A percentile compares a stretch with the other conserved stretches of the same genome.
Conservation (phyloP, 92 coral and sea anemone genomes). For the Actinostola sp. region DNA sequence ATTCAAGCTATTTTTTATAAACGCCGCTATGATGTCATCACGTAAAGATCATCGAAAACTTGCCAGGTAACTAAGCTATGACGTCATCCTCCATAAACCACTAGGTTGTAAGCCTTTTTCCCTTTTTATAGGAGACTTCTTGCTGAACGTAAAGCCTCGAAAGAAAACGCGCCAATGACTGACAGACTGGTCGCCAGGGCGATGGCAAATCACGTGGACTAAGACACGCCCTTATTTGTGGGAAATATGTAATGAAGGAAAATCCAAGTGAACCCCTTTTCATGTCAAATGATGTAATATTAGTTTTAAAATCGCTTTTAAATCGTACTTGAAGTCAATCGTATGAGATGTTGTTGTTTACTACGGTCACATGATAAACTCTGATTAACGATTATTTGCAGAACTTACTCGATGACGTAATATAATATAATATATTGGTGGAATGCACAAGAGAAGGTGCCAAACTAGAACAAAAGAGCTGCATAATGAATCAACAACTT, state of each 20-base stretch:
- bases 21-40: constrained; percentile 72
- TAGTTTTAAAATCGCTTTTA: too few species aligned
- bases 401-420: too few species aligned
- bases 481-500: too few species aligned
- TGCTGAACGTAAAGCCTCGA: constrained; percentile 79
- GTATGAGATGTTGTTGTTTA: too few species aligned
- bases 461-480: too few species aligned
- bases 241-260: neutral
- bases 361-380: too few species aligned
- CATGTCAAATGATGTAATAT: too few species aligned
- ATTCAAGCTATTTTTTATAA: constrained; percentile 69
- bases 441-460: too few species aligned
- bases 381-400: too few species aligned
- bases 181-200: constrained; percentile 83
- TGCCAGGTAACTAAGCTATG: constrained; percentile 16
- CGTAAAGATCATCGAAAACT: constrained; percentile 39
- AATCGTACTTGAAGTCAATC: too few species aligned
- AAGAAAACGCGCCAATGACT: constrained; percentile 83
- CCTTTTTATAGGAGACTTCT: constrained; percentile 60
- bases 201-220: constrained; percentile 73
- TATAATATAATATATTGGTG: too few species aligned
- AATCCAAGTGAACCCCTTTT: neutral
- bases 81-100: too few species aligned
- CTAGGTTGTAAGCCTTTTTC: neutral
- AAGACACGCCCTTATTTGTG: neutral